phyloP scores from a whole-genome alignment of 2,888 invertebrate genomes.

The Acanthacorydalis orientalis region DNA sequence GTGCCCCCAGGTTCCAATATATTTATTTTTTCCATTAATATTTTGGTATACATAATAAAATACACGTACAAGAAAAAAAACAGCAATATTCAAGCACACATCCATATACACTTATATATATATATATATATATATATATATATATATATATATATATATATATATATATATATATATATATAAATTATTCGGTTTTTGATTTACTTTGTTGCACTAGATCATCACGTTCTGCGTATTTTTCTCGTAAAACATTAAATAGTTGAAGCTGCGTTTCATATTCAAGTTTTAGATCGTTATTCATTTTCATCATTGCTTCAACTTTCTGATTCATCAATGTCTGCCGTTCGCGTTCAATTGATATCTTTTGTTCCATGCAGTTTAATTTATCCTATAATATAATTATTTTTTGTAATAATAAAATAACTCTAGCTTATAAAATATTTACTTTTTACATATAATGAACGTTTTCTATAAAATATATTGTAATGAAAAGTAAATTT shows the following conservation, averaged over 20 bases:
- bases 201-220: constrained; percentile 6
- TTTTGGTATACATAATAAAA: too few species aligned
- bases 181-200: background rate
- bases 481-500: too few species aligned
- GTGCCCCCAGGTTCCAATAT: too few species aligned
- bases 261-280: constrained; percentile 65
- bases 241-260: constrained; percentile 41
- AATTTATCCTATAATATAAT: constrained; percentile 37
- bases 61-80: too few species aligned
- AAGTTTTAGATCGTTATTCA: constrained; percentile 57
- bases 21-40: too few species aligned
- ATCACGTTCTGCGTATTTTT: constrained; percentile 22
- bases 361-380: constrained; percentile 47
- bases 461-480: too few species aligned
- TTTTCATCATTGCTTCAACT: constrained; percentile 49
- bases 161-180: too few species aligned
- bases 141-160: too few species aligned
- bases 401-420: background rate
- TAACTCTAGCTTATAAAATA: background rate
- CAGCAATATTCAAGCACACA: too few species aligned
- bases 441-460: background rate
- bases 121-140: too few species aligned
- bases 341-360: constrained; percentile 54
- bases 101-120: too few species aligned
- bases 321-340: constrained; percentile 50